Evolutionary conservation across 2,888 invertebrate genomes (phyloP), one percentile per base, ranked within the genome.

Genomic region (Hofmannophila pseudospretella): DNA sequence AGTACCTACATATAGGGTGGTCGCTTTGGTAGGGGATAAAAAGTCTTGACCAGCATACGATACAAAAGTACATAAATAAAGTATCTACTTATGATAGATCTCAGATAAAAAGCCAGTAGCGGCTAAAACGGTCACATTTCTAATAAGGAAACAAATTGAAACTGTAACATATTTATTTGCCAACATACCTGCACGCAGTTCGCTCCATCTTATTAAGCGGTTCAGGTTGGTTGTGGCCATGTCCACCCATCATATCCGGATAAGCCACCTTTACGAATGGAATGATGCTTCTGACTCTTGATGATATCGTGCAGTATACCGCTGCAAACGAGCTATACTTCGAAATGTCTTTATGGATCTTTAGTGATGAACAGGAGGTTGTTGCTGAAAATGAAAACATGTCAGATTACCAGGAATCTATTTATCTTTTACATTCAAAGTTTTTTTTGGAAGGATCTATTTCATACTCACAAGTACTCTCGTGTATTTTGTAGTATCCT

Each of bases 241-340:
- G 77, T 1, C 89, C 90, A 0, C 91, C 91, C 49, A 88, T 81
- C 74, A 93, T 79, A 54, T 94, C 94, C 10, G 94, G 94, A 67
- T 92, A 93, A 0, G 93, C 92, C 3, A 93, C 89, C 73, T 93
- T 94, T 20, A 91, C 90, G 67, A 93, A 93, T 4, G 90, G 89
- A 41, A 91, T 89, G 8, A 93, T 89, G 58, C 91, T 91, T 36
- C 72, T 80, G 2, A 90, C 89, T 45, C 84, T 74, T 25, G 90
- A 89, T 0, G 90, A 88, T 42, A 91, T 78, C 4, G 71, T 76
- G 33, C 82, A 85, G 57, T 91, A 91, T 3, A 88, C 80, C 4
- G 77, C 49, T 28, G 65, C 62, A 44, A 79, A 80, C 0, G 76
- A 45, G 44, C 70, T 69, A 41, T 71, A 76, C 42, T 72, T 78